Base-by-base conservation (phyloP, 2,797 vertebrate species). In the Pipistrellus kuhlii region DNA sequence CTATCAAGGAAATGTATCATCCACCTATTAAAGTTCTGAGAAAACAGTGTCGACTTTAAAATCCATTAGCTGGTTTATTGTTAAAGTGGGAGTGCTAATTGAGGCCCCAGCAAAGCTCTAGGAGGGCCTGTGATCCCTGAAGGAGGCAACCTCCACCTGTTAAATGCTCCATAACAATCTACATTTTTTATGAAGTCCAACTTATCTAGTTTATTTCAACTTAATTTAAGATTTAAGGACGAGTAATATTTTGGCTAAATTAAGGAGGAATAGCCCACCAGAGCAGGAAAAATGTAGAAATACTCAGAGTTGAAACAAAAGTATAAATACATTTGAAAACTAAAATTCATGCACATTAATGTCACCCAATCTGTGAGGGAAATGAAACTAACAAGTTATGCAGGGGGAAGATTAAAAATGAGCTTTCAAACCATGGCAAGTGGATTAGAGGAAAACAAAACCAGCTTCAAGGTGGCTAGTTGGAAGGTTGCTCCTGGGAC, bases 31-130 rank as follows among this genome's bases (percentile, higher is more conserved):
- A 88, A 89, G 32, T 84, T 87, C 68, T 93, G 66, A 94, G 48
- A 78, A 41, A 46, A 77, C 23, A 30, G 48, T 68, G 38, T 85
- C 8, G 1, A 78, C 84, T 96, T 94, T 95, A 95, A 93, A 95
- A 95, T 83, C 51, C 76, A 94, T 83, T 94, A 87, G 41, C 7
- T 68, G 38, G 35, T 82, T 94, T 90, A 90, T 64, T 85, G 35
- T 71, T 88, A 88, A 59, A 91, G 73, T 55, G 23, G 8, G 30
- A 90, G 18, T 41, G 30, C 83, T 95, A 95, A 89, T 89, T 72
- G 41, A 75, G 46, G 21, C 66, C 5, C 44, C 14, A 75, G 62
- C 15, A 75, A 86, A 76, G 10, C 23, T 82, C 48, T 59, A 20
- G 41, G 84, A 80, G 57, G 18, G 62, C 75, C 48, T 32, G 18